Percentiles rank a stretch among this genome's conserved stretches.
phyloP scores from a whole-genome alignment of 2,797 vertebrate species.

The Diplodus sargus region DNA sequence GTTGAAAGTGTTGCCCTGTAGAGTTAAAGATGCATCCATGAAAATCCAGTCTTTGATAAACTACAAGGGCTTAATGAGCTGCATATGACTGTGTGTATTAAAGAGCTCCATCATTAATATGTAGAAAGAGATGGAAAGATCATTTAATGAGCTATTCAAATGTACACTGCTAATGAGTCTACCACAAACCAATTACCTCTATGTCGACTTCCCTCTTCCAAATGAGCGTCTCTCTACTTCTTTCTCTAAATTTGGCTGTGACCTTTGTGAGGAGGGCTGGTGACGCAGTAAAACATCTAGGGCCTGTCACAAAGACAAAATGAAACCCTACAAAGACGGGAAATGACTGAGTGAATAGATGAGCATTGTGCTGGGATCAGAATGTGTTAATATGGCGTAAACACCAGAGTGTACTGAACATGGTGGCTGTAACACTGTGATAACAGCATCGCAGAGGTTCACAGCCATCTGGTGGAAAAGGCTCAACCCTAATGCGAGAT shows the following conservation, averaged over 20 bases:
- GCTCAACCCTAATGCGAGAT: conserved; percentile 1
- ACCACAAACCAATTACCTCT: conserved; percentile 22
- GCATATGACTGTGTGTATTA: conserved; percentile 11
- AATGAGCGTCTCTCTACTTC: conserved; percentile 8
- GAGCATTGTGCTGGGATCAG: neutral
- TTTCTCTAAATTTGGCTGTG: conserved; percentile 39
- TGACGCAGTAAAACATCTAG: neutral
- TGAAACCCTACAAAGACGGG: neutral
- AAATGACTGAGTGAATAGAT: neutral
- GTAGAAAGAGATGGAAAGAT: conserved; percentile 46
- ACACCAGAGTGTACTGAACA: neutral
- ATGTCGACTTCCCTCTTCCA: conserved; percentile 3
- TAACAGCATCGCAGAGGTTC: neutral
- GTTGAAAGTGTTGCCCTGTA: neutral
- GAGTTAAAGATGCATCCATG: neutral
- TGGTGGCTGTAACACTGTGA: conserved; percentile 2
- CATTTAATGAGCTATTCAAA: conserved; percentile 14
- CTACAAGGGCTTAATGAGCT: conserved; percentile 12
- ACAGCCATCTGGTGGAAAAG: neutral
- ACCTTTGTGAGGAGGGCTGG: conserved; percentile 39
- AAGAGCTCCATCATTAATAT: conserved; percentile 45
- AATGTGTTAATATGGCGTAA: neutral
- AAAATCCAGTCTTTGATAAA: conserved; percentile 11
- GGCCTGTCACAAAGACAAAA: conserved; percentile 1
- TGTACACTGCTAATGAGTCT: conserved; percentile 35